phyloP scores from a whole-genome alignment of 2,113 vertebrate genomes.

The Orientallactaga bullata region DNA sequence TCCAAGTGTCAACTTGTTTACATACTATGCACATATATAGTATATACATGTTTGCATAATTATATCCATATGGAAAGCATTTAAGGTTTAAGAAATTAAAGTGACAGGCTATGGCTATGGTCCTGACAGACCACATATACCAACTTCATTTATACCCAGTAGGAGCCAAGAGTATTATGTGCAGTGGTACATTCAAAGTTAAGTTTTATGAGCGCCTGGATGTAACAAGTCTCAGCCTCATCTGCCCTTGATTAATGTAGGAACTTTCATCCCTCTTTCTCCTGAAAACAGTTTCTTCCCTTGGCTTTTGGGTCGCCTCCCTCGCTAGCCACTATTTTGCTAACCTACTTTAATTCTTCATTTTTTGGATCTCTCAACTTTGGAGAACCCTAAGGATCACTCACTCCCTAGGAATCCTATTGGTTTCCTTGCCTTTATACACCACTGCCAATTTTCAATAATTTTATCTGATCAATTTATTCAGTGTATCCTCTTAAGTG shows the following conservation, averaged over 20 bases:
- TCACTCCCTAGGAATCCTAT: neutral
- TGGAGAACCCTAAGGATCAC: neutral
- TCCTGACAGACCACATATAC: neutral
- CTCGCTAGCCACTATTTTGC: neutral
- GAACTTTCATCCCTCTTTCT: neutral
- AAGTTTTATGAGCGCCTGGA: neutral
- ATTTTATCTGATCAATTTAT: slow-evolving; percentile 3
- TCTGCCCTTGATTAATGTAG: neutral
- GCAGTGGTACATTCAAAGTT: neutral
- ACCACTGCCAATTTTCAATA: neutral
- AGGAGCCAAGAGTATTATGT: neutral
- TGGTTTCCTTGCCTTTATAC: neutral
- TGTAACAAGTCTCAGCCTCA: neutral
- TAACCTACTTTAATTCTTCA: slow-evolving; percentile 20
- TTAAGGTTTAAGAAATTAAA: slow-evolving; percentile 41
- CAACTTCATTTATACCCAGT: neutral
- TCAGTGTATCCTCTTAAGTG: neutral
- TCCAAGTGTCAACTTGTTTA: slow-evolving; percentile 16
- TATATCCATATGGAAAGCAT: neutral
- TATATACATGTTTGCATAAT: neutral
- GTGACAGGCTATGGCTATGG: neutral
- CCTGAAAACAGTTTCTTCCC: neutral
- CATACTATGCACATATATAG: neutral
- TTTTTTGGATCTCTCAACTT: neutral
- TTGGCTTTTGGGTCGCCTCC: slow-evolving; percentile 29